Conservation (phyloP, 2,888 invertebrate genomes). For the Gandaritis pyraliata region DNA sequence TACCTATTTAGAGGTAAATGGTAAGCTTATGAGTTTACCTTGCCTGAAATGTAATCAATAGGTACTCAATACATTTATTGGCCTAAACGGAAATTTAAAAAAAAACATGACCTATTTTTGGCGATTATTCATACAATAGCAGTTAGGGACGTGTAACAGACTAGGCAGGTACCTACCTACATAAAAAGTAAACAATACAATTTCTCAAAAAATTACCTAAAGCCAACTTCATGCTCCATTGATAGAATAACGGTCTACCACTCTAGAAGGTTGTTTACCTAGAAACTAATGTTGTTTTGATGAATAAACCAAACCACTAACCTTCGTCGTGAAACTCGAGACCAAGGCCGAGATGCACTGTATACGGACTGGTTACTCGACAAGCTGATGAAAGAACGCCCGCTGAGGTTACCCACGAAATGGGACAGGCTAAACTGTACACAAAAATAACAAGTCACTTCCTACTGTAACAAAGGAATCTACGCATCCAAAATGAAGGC, state of each 20-base stretch:
- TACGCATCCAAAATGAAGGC: slow-evolving; percentile 41
- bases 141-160: too few relatives aligned
- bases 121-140: too few relatives aligned
- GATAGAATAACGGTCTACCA: background rate
- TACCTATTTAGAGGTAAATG: too few relatives aligned
- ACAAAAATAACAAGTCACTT: slow-evolving; percentile 55
- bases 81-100: too few relatives aligned
- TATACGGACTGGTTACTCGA: slow-evolving; percentile 85
- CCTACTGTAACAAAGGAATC: slow-evolving; percentile 55
- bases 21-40: too few relatives aligned
- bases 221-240: background rate
- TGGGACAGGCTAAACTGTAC: slow-evolving; percentile 84
- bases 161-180: background rate
- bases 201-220: background rate
- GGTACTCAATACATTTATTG: too few relatives aligned
- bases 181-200: background rate
- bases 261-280: background rate
- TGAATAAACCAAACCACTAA: slow-evolving; percentile 65
- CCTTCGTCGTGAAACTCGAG: slow-evolving; percentile 87
- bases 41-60: too few relatives aligned
- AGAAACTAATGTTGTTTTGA: slow-evolving; percentile 44
- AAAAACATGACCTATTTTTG: too few relatives aligned
- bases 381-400: slow-evolving; percentile 84
- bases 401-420: slow-evolving; percentile 85
- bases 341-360: slow-evolving; percentile 87